Conservation (phyloP, 1,140 invertebrate genomes). For the Zaprionus nigranus region DNA sequence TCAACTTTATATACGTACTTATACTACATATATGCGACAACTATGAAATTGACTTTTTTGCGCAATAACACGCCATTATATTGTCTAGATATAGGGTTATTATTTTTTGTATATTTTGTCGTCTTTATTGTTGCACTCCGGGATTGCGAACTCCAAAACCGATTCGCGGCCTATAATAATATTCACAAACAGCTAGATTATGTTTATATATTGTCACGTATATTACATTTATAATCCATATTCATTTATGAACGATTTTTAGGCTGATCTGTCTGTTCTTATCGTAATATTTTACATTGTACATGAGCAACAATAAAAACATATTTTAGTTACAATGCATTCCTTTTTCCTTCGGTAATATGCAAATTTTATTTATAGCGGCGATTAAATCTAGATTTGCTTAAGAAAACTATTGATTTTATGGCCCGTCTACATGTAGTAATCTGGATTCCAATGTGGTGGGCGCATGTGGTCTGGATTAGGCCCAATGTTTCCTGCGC, state of each 20-base stretch:
- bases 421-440: slow-evolving; percentile 62
- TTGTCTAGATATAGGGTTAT: slow-evolving; percentile 51
- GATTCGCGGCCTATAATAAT: slow-evolving; percentile 28
- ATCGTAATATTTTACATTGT: slow-evolving; percentile 33
- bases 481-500: slow-evolving; percentile 84
- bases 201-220: slow-evolving; percentile 35
- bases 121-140: slow-evolving; percentile 28
- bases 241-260: slow-evolving; percentile 33
- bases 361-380: slow-evolving; percentile 9
- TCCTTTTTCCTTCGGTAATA: background rate
- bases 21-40: slow-evolving; percentile 18
- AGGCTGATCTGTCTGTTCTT: slow-evolving; percentile 47
- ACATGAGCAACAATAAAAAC: slow-evolving; percentile 47
- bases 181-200: slow-evolving; percentile 31
- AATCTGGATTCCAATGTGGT: slow-evolving; percentile 84
- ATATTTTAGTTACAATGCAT: slow-evolving; percentile 30
- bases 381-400: background rate
- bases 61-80: slow-evolving; percentile 53
- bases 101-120: slow-evolving; percentile 30
- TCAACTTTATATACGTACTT: slow-evolving; percentile 16
- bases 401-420: slow-evolving; percentile 55
- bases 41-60: slow-evolving; percentile 33
- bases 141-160: slow-evolving; percentile 8
- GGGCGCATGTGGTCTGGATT: slow-evolving; percentile 90
- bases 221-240: slow-evolving; percentile 40